Conservation (phyloP, 2,888 invertebrate genomes). For the Neelides folsomi region DNA sequence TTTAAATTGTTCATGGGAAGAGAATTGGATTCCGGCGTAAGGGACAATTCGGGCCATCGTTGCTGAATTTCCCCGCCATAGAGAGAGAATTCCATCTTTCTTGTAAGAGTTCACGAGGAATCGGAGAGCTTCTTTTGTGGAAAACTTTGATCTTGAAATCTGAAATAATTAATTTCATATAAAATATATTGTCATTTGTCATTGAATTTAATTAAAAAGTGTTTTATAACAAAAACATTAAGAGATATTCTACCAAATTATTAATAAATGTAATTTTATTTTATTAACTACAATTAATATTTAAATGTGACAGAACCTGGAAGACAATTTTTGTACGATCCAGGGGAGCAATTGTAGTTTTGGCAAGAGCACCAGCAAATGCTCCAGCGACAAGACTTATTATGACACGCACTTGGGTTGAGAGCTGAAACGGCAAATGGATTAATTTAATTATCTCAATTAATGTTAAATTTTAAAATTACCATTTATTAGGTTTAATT, state of each 20-base stretch:
- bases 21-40: conserved; percentile 94
- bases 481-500: too few relatives aligned
- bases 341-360: conserved; percentile 83
- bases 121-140: conserved; percentile 53
- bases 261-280: too few relatives aligned
- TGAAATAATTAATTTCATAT: conserved; percentile 8
- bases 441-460: too few relatives aligned
- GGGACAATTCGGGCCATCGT: conserved; percentile 95
- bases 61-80: conserved; percentile 97
- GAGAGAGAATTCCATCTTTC: conserved; percentile 63
- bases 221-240: neutral
- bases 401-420: conserved; percentile 42
- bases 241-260: too few relatives aligned
- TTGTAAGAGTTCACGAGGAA: conserved; percentile 56
- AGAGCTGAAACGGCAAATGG: too few relatives aligned
- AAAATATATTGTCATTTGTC: conserved; percentile 1
- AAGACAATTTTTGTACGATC: conserved; percentile 98
- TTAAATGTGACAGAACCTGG: conserved; percentile 66
- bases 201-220: conserved; percentile 6
- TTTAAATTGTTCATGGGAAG: conserved; percentile 96
- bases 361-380: conserved; percentile 59
- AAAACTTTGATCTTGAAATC: conserved; percentile 54
- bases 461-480: too few relatives aligned
- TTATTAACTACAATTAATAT: too few relatives aligned
- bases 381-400: conserved; percentile 85